A percentile compares a stretch with the other conserved stretches of the same genome.
Conservation (phyloP, 2,113 vertebrate species). For the Dolichotis patagonum region DNA sequence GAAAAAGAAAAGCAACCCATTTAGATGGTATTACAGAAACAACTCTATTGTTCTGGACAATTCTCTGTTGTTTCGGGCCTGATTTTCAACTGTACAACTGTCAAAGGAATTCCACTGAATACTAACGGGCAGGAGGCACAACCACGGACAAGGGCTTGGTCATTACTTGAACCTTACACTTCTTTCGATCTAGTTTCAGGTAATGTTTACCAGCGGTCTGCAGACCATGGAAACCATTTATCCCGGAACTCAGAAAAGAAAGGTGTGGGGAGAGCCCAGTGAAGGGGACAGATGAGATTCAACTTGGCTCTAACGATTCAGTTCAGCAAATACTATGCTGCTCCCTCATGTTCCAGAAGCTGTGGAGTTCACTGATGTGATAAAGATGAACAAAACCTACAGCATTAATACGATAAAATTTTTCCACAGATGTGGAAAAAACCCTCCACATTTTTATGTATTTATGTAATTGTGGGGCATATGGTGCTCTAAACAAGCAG, state of each 20-base stretch:
- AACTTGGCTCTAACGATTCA: slow-evolving; percentile 16
- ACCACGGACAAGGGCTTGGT: background rate
- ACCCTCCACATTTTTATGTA: background rate
- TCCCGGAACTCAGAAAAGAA: background rate
- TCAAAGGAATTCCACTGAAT: background rate
- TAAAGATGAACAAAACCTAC: background rate
- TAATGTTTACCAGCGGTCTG: background rate
- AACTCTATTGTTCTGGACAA: background rate
- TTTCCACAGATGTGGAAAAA: background rate
- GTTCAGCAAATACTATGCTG: background rate
- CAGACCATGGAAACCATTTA: background rate
- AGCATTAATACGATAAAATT: background rate
- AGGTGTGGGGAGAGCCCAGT: background rate
- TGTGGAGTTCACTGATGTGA: background rate
- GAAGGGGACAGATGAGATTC: background rate
- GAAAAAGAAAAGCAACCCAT: background rate
- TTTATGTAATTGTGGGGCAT: background rate
- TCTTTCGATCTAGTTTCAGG: background rate
- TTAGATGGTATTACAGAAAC: slow-evolving; percentile 43
- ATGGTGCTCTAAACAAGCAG: background rate
- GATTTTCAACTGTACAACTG: slow-evolving; percentile 9
- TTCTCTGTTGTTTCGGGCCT: background rate
- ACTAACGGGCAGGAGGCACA: background rate
- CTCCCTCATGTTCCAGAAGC: background rate
- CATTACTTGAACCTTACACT: background rate